phyloP scores from a whole-genome alignment of 2,888 invertebrate genomes.

The Plagodis dolabraria region DNA sequence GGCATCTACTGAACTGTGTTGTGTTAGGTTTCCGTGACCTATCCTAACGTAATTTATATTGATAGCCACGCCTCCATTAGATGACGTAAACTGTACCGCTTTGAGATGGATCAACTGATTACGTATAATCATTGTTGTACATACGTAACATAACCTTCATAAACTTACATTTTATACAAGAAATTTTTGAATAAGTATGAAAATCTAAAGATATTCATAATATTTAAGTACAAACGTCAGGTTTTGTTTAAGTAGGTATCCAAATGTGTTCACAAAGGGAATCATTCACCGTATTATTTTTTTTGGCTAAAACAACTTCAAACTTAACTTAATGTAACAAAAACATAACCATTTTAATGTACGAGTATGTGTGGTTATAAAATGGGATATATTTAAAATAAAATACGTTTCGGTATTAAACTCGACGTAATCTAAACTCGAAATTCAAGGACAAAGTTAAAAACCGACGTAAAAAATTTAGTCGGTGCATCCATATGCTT shows the following conservation, averaged over 20 bases:
- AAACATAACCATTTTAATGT: no score
- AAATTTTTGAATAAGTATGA: no score
- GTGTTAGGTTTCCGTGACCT: conserved; percentile 72
- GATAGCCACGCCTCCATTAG: conserved; percentile 41
- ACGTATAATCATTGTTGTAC: no score
- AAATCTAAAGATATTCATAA: no score
- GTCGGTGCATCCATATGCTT: conserved; percentile 76
- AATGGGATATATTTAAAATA: conserved; percentile 32
- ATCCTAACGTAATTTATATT: conserved; percentile 77
- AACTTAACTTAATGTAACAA: no score
- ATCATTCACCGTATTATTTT: neutral
- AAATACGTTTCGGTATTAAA: conserved; percentile 56
- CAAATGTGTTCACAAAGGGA: neutral
- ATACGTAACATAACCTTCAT: no score
- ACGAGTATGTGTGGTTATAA: neutral
- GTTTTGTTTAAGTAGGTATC: neutral
- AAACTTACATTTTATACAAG: no score
- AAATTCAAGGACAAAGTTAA: conserved; percentile 81
- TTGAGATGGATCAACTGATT: neutral
- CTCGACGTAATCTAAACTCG: conserved; percentile 79
- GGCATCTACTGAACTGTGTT: conserved; percentile 68
- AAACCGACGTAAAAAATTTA: conserved; percentile 70
- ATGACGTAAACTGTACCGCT: conserved; percentile 20
- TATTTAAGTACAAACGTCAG: no score
- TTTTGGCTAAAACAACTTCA: no score